phyloP scores from a whole-genome alignment of 2,888 invertebrate species.

The Phaonia tiefii region DNA sequence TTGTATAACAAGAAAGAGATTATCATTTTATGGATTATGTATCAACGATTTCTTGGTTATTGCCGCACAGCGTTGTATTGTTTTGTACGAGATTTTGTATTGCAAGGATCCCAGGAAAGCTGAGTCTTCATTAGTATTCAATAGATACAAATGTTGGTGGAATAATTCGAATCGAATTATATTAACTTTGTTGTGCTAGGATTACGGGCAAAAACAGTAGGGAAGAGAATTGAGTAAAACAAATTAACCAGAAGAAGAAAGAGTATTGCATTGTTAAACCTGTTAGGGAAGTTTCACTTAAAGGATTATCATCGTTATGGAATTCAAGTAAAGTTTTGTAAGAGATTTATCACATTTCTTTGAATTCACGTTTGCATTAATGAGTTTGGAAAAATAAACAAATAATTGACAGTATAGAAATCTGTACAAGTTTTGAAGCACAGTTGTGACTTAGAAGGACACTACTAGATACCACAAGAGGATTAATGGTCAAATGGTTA shows the following conservation, averaged over 20 bases:
- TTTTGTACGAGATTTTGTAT: neutral
- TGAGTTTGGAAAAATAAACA: too few relatives aligned
- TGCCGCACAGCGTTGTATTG: neutral
- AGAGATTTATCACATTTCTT: too few relatives aligned
- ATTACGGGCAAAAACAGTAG: neutral
- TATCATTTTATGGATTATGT: conserved; percentile 48
- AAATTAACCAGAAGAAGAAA: conserved; percentile 24
- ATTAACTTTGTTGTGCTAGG: conserved; percentile 31
- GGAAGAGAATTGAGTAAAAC: conserved; percentile 12
- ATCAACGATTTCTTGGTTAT: conserved; percentile 35
- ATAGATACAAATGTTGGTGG: conserved; percentile 33
- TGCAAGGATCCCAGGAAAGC: neutral
- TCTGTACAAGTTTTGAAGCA: too few relatives aligned
- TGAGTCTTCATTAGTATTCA: conserved; percentile 38
- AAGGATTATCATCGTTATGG: too few relatives aligned
- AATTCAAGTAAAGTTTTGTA: too few relatives aligned
- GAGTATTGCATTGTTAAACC: neutral
- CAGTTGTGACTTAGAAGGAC: too few relatives aligned
- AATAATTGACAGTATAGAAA: too few relatives aligned
- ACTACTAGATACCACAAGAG: too few relatives aligned
- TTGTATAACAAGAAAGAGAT: conserved; percentile 49
- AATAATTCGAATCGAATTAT: conserved; percentile 27
- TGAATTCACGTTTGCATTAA: too few relatives aligned
- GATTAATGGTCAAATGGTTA: too few relatives aligned
- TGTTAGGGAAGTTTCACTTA: conserved; percentile 6